Conservation (phyloP, 1,140 invertebrate species). For the Trissolcus basalis region DNA sequence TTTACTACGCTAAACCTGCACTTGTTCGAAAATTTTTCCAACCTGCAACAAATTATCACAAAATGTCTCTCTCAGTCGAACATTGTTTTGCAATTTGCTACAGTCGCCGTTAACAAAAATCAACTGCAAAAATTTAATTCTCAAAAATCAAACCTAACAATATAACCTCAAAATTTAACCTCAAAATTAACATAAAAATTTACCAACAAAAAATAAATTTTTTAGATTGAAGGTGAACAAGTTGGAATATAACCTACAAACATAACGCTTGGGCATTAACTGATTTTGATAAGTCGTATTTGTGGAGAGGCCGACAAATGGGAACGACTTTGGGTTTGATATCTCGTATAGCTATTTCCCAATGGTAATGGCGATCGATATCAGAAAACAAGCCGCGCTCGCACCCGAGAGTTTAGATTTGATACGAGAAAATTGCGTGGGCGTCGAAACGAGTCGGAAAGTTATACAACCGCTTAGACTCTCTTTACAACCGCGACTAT, state of each 20-base stretch:
- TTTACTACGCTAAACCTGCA: slow-evolving; percentile 16
- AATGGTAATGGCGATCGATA: slow-evolving; percentile 61
- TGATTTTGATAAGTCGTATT: no score
- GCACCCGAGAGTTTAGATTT: slow-evolving; percentile 44
- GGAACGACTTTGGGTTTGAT: not conserved
- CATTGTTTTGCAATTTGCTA: no score
- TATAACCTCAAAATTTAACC: no score
- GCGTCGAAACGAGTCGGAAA: slow-evolving; percentile 59
- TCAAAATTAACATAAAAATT: no score
- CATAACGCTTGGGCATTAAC: no score
- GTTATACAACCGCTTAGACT: slow-evolving; percentile 67
- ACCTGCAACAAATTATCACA: slow-evolving; percentile 41
- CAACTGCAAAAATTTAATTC: no score
- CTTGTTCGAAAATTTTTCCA: slow-evolving; percentile 33
- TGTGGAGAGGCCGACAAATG: no score
- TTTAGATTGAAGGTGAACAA: no score
- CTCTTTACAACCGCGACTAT: slow-evolving; percentile 59
- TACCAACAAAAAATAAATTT: no score
- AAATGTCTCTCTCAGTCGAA: slow-evolving; percentile 12
- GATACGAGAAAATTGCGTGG: slow-evolving; percentile 63
- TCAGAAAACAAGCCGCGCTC: slow-evolving; percentile 53
- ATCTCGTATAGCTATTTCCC: slow-evolving; percentile 25
- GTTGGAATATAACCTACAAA: no score
- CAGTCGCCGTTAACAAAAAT: no score
- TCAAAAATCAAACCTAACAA: no score